phyloP scores from a whole-genome alignment of 2,113 vertebrate species.

The Melanocharis versteri region DNA sequence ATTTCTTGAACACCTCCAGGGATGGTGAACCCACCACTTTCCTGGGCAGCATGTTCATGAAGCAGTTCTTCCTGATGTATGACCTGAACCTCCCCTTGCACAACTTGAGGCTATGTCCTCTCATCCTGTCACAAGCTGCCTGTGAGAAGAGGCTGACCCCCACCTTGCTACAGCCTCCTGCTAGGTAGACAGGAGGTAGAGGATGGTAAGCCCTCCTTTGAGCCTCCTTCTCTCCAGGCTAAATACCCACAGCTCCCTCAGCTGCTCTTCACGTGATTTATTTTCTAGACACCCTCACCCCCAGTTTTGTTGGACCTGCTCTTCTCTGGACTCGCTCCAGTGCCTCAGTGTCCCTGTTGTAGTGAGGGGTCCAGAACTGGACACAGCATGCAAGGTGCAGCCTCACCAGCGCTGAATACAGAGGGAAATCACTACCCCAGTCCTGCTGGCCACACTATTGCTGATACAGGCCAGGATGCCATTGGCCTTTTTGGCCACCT shows the following conservation, averaged over 20 bases:
- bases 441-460: background rate
- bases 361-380: background rate
- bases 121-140: background rate
- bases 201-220: background rate
- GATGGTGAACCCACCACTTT: background rate
- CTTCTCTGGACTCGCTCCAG: background rate
- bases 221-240: background rate
- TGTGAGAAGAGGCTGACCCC: background rate
- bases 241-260: background rate
- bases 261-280: background rate
- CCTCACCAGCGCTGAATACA: background rate
- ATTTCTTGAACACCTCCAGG: background rate
- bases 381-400: accelerated
- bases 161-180: background rate
- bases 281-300: background rate
- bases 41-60: background rate
- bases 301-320: background rate
- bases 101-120: background rate
- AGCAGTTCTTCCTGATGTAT: background rate
- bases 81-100: background rate
- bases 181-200: background rate
- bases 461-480: no score
- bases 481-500: background rate
- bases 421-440: no score
- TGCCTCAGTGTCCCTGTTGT: background rate